phyloP scores from a whole-genome alignment of 2,113 vertebrate species.

The Platycercus adscitus region DNA sequence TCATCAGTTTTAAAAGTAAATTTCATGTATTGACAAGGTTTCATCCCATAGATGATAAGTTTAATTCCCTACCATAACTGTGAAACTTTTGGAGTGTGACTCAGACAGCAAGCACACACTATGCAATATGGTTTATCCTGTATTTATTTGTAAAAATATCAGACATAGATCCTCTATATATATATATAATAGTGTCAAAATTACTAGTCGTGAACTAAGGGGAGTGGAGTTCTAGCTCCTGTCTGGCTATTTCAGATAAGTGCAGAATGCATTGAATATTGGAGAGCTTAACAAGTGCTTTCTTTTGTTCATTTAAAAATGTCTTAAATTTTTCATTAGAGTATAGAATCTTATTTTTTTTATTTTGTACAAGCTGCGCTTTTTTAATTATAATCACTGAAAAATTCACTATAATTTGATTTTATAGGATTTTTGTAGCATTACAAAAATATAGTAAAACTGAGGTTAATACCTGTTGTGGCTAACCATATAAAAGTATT shows the following conservation, averaged over 20 bases:
- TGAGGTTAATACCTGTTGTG: constrained; percentile 80
- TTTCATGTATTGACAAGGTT: constrained; percentile 44
- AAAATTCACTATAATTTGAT: constrained; percentile 80
- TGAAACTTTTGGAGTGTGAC: constrained; percentile 80
- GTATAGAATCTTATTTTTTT: constrained; percentile 81
- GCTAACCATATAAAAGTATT: constrained; percentile 82
- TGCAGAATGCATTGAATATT: constrained; percentile 71
- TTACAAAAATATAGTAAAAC: constrained; percentile 77
- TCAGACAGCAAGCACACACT: constrained; percentile 85
- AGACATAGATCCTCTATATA: constrained; percentile 76
- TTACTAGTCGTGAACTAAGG: constrained; percentile 70
- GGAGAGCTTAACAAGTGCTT: constrained; percentile 80
- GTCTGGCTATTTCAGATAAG: constrained; percentile 75
- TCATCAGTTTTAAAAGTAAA: constrained; percentile 15
- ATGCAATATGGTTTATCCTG: constrained; percentile 88
- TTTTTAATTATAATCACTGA: constrained; percentile 83
- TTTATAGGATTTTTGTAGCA: constrained; percentile 83
- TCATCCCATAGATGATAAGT: constrained; percentile 49
- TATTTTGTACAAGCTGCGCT: constrained; percentile 83
- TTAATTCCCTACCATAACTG: constrained; percentile 73
- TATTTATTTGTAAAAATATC: constrained; percentile 88
- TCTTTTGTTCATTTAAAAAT: constrained; percentile 78
- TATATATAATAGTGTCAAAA: constrained; percentile 72
- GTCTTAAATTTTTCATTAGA: constrained; percentile 80
- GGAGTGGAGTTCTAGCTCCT: constrained; percentile 64